Base-by-base conservation (phyloP, 2,888 invertebrate genomes). In the Tricholauxania praeusta region DNA sequence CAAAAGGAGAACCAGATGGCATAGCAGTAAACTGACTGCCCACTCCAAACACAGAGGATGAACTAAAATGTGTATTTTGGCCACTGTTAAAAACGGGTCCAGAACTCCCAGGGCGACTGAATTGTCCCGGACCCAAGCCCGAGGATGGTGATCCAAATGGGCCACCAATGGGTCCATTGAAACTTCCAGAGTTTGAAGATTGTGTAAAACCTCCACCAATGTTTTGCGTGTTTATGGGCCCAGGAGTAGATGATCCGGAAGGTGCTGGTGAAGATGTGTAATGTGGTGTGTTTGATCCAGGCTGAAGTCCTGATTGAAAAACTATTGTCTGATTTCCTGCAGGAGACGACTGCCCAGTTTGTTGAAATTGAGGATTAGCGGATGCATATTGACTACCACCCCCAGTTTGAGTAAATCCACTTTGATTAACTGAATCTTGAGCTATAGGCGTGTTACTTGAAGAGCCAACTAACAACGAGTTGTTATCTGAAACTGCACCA, bases 181-280 rank as follows among this genome's bases (percentile, higher is more conserved):
- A 93, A 62, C 92, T 91, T 32, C 87, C 87, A 14, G 89, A 87
- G 80, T 89, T 89, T 51, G 89, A 87, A 65, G 90, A 89, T 75
- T 89, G 89, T 71, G 89, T 89, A 81, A 89, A 90, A 76, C 88
- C 89, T 75, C 89, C 89, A 75, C 88, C 88, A 74, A 89, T 89
- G 82, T 86, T 88, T 81, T 90, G 90, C 69, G 92, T 91, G 73
- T 91, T 91, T 70, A 90, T 91, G 28, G 93, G 94, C 75, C 94
- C 95, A 12, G 95, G 95, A 55, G 95, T 94, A 79, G 95, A 95
- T 66, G 93, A 91, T 82, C 92, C 95, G 82, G 91, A 95, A 79
- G 94, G 95, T 83, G 92, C 94, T 82, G 96, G 96, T 77, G 95
- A 95, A 83, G 95, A 94, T 81, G 94, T 94, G 87, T 94, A 95